Evolutionary conservation across 1,140 invertebrate species (phyloP).

Genomic region (Nephotettix cincticeps): DNA sequence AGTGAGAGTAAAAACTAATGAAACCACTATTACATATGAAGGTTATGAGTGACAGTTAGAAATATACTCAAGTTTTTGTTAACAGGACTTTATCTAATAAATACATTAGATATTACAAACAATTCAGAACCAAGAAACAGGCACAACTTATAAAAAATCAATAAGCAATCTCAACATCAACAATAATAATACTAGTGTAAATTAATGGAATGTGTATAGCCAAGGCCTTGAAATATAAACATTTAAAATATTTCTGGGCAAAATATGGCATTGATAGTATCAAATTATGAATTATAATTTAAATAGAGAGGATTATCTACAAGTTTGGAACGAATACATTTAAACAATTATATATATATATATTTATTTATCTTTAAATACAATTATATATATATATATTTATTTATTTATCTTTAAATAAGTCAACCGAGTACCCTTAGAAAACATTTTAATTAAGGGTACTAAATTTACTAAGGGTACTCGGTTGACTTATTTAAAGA

Average conservation of each 20-base stretch:
- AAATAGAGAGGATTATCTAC: not conserved
- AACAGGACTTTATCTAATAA: not conserved
- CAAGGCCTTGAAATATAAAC: not conserved
- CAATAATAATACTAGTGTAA: not conserved
- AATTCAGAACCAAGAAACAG: not conserved
- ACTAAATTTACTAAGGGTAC: no score
- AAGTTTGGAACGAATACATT: not conserved
- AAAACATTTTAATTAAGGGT: no score
- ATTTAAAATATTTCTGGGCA: not conserved
- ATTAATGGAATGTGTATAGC: not conserved
- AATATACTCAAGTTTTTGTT: not conserved
- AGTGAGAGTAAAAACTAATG: not conserved
- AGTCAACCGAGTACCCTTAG: no score
- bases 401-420: no score
- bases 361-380: no score
- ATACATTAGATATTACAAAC: not conserved
- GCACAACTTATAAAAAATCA: not conserved
- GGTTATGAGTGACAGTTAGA: not conserved
- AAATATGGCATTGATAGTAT: not conserved
- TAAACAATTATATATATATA: not conserved
- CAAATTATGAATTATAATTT: not conserved
- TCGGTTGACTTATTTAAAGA: no score
- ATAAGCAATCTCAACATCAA: not conserved
- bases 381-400: no score
- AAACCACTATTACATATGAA: not conserved